phyloP scores from a whole-genome alignment of 2,113 vertebrate genomes.

The Lycaon pictus region DNA sequence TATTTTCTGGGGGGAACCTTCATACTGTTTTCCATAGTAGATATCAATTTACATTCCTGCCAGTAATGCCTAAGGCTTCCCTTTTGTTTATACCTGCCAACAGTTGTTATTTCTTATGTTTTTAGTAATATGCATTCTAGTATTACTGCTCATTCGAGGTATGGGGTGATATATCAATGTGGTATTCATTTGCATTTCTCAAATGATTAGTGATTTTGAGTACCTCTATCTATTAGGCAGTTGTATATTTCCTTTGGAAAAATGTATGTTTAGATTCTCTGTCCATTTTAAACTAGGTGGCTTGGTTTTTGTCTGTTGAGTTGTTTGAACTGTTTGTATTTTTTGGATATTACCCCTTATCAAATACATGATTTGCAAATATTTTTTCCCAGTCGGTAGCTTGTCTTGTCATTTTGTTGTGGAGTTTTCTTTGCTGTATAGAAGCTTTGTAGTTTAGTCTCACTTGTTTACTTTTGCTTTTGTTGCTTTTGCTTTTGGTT shows the following conservation, averaged over 20 bases:
- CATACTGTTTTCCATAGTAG: not conserved
- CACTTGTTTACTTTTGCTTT: not conserved
- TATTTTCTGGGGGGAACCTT: not conserved
- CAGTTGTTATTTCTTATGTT: not conserved
- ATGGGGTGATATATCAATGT: not conserved
- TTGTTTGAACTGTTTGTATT: not conserved
- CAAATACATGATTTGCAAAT: not conserved
- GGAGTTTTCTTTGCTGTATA: not conserved
- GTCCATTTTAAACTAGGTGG: not conserved
- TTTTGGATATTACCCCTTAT: not conserved
- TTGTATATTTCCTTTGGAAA: not conserved
- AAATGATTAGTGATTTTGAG: not conserved
- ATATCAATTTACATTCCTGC: not conserved
- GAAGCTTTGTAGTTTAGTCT: not conserved
- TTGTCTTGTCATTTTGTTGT: not conserved
- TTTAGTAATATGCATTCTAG: not conserved
- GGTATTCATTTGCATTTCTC: not conserved
- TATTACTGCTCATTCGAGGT: not conserved
- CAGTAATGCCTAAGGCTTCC: not conserved
- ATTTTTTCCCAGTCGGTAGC: not conserved
- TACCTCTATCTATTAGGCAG: not conserved
- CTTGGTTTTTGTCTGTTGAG: not conserved
- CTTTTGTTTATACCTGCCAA: not conserved
- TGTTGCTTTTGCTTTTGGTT: not conserved
- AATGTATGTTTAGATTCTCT: not conserved